Conservation (phyloP, 2,888 invertebrate species). For the Drosophila fungiperda region DNA sequence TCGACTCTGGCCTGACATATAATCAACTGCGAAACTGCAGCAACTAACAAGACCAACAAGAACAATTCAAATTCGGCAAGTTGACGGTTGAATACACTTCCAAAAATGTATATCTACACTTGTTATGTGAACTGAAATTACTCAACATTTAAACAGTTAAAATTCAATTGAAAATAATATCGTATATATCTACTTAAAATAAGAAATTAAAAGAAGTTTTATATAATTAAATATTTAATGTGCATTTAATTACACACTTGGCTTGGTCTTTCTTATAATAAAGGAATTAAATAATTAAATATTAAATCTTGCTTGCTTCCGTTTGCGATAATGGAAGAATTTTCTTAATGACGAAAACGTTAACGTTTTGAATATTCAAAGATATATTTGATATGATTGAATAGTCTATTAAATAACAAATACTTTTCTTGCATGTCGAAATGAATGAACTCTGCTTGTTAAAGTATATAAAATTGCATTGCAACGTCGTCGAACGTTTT, state of each 20-base stretch:
- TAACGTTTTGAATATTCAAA: background rate
- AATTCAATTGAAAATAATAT: background rate
- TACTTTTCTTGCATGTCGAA: background rate
- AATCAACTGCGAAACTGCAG: constrained; percentile 67
- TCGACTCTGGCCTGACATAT: constrained; percentile 54
- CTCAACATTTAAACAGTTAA: too few species aligned
- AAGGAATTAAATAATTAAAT: too few species aligned
- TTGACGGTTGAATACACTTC: constrained; percentile 8
- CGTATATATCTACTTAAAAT: background rate
- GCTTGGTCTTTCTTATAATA: background rate
- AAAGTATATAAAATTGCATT: constrained; percentile 26
- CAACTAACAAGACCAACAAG: constrained; percentile 27
- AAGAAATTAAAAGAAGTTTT: too few species aligned
- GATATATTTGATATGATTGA: background rate
- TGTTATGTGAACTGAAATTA: background rate
- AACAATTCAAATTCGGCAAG: background rate
- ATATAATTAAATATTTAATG: too few species aligned
- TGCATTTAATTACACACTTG: background rate
- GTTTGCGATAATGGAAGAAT: background rate
- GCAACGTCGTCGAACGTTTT: constrained; percentile 49
- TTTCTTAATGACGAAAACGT: background rate
- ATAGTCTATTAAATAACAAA: background rate
- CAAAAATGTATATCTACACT: background rate
- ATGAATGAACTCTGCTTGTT: background rate
- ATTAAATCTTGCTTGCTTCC: too few species aligned